phyloP scores from a whole-genome alignment of 2,888 invertebrate species.

The Pteria penguin region DNA sequence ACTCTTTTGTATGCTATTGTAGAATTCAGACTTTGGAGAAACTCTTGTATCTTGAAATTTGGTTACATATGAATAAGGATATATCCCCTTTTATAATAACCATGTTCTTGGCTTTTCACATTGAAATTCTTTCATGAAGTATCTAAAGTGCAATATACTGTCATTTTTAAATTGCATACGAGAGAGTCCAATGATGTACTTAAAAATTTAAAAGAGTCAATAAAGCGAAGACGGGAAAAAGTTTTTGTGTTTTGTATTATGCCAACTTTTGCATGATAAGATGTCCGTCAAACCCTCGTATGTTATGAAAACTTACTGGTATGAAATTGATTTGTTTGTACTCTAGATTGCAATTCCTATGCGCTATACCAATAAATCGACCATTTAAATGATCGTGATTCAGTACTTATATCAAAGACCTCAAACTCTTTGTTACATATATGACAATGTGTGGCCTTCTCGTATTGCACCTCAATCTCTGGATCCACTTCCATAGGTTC shows the following conservation, averaged over 20 bases:
- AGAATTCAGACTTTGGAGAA: slow-evolving; percentile 42
- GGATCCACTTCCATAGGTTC: background rate
- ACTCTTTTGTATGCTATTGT: slow-evolving; percentile 41
- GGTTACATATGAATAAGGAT: slow-evolving; percentile 73
- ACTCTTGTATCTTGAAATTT: slow-evolving; percentile 29
- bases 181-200: no score
- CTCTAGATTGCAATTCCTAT: no score
- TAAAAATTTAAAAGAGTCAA: slow-evolving; percentile 40
- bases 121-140: no score
- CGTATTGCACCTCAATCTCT: background rate
- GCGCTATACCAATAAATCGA: no score
- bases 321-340: slow-evolving; percentile 21
- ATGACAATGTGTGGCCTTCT: no score
- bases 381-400: no score
- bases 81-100: slow-evolving; percentile 66
- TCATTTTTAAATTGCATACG: slow-evolving; percentile 20
- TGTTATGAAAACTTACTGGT: slow-evolving; percentile 32
- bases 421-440: no score
- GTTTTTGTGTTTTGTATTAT: slow-evolving; percentile 13
- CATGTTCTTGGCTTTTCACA: slow-evolving; percentile 4
- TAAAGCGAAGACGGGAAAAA: slow-evolving; percentile 28
- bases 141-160: background rate
- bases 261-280: slow-evolving; percentile 11
- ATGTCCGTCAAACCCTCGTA: slow-evolving; percentile 27
- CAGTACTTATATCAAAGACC: slow-evolving; percentile 1